Evolutionary conservation across 2,113 vertebrate genomes (phyloP).

Genomic region (Arenaria interpres): DNA sequence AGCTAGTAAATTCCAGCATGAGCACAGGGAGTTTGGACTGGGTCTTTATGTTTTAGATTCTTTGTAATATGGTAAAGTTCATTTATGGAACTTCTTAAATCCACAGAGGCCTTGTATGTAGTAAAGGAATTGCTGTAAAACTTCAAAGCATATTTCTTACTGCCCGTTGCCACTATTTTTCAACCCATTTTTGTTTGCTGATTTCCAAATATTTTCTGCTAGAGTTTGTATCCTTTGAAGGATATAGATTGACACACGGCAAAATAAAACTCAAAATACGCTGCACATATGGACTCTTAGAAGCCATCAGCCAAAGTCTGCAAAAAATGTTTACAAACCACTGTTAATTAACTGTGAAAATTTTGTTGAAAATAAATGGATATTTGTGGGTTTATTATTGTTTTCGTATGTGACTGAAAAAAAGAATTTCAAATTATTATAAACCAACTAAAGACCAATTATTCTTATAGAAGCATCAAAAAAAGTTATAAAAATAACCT

Average conservation of each 20-base stretch:
- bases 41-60: not conserved
- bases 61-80: not conserved
- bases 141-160: not conserved
- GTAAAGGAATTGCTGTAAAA: not conserved
- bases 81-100: constrained; percentile 9
- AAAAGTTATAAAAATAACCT: not conserved
- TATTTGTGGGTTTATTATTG: not conserved
- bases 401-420: not conserved
- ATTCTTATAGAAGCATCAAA: not conserved
- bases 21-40: not conserved
- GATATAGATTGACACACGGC: not conserved
- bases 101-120: not conserved
- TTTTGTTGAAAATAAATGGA: not conserved
- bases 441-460: not conserved
- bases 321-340: not conserved
- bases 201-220: not conserved
- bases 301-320: not conserved
- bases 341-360: not conserved
- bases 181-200: not conserved
- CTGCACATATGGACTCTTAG: rapidly evolving
- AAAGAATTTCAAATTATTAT: not conserved
- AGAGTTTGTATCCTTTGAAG: not conserved
- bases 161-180: not conserved
- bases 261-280: not conserved
- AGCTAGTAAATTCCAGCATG: not conserved